phyloP scores from a whole-genome alignment of 2,888 invertebrate genomes.

The Drosophila ezoana region DNA sequence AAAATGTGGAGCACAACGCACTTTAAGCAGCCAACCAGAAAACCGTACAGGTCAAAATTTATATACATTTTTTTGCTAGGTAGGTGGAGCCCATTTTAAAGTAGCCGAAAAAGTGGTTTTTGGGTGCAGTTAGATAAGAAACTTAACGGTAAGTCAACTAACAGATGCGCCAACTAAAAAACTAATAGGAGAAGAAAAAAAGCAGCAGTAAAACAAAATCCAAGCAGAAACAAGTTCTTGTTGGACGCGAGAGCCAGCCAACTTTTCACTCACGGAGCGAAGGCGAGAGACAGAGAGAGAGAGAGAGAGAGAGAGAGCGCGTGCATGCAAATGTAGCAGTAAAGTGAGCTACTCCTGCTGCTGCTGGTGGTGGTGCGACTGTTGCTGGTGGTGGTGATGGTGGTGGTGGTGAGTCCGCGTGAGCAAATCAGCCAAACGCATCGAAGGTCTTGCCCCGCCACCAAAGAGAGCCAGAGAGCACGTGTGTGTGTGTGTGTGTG shows the following conservation, averaged over 20 bases:
- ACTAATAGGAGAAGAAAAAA: slow-evolving; percentile 29
- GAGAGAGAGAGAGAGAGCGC: slow-evolving; percentile 19
- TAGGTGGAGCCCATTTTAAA: slow-evolving; percentile 70
- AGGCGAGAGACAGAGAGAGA: slow-evolving; percentile 19
- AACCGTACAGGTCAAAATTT: slow-evolving; percentile 27
- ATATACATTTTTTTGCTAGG: slow-evolving; percentile 15
- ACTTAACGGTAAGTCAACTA: slow-evolving; percentile 71
- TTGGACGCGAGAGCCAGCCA: slow-evolving; percentile 42
- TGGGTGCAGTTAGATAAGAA: slow-evolving; percentile 41
- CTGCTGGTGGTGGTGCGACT: slow-evolving; percentile 31
- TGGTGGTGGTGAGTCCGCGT: slow-evolving; percentile 37
- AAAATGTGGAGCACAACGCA: slow-evolving; percentile 51
- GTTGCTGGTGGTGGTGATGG: slow-evolving; percentile 29
- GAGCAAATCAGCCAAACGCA: slow-evolving; percentile 81
- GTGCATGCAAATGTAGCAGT: background rate
- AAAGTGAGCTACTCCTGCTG: slow-evolving; percentile 7
- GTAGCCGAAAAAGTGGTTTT: slow-evolving; percentile 25
- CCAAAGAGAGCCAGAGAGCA: slow-evolving; percentile 44
- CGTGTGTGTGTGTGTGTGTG: slow-evolving; percentile 20
- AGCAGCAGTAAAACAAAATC: too few relatives aligned
- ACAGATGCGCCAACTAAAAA: slow-evolving; percentile 69
- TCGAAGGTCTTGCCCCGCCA: slow-evolving; percentile 83
- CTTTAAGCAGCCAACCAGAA: slow-evolving; percentile 81
- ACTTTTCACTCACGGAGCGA: slow-evolving; percentile 49
- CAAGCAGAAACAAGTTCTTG: slow-evolving; percentile 60